Conservation (phyloP, 2,113 vertebrate genomes). For the Pheucticus melanocephalus region DNA sequence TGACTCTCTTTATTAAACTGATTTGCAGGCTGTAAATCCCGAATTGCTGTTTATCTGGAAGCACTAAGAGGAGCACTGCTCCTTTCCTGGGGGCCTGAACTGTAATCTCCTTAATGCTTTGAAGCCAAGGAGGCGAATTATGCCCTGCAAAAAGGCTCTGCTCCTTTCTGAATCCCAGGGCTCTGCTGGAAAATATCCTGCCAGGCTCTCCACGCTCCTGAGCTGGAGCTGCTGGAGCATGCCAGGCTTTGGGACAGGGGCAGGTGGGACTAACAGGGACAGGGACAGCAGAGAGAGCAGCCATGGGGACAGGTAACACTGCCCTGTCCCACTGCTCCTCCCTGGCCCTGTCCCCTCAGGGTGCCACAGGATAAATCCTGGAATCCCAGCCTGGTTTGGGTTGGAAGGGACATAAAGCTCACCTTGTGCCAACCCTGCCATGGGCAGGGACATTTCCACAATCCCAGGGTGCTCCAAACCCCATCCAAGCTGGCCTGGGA, state of each 20-base stretch:
- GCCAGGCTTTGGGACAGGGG: not conserved
- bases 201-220: not conserved
- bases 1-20: not conserved
- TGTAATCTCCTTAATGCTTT: slow-evolving; percentile 13
- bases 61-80: not conserved
- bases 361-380: not conserved
- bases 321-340: not conserved
- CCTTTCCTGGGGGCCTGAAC: not conserved
- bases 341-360: not conserved
- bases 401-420: not conserved
- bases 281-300: not conserved
- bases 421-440: not conserved
- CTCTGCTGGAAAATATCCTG: not conserved
- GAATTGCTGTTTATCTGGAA: slow-evolving; percentile 2
- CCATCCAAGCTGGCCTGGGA: not conserved
- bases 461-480: fast-evolving
- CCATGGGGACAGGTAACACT: not conserved
- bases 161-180: not conserved
- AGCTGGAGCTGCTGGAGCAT: not conserved
- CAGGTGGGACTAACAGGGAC: not conserved
- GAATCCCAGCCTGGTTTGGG: not conserved
- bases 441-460: not conserved
- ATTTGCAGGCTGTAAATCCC: slow-evolving; percentile 9
- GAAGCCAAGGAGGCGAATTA: not conserved
- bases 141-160: not conserved